Conservation (phyloP, 2,797 vertebrate genomes). For the Hydrolagus colliei region DNA sequence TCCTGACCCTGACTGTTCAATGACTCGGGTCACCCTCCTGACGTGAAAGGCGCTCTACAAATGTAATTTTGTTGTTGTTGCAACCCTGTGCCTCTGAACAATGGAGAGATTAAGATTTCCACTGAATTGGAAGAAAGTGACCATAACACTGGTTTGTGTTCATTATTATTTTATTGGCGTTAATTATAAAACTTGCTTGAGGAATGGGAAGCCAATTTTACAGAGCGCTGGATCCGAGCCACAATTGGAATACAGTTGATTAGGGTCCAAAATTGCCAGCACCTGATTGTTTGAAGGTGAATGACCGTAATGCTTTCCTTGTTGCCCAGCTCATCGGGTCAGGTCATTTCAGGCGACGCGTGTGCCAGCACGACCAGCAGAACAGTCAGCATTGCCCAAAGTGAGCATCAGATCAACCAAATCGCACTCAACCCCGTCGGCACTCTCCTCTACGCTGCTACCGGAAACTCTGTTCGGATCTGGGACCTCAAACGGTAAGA, state of each 20-base stretch:
- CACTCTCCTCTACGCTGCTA: constrained; percentile 76
- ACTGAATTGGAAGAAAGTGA: too few relatives aligned
- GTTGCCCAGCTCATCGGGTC: constrained; percentile 76
- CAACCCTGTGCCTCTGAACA: too few relatives aligned
- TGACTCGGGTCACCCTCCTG: too few relatives aligned
- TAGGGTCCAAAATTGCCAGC: background rate
- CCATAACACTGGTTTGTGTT: too few relatives aligned
- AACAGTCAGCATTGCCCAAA: constrained; percentile 75
- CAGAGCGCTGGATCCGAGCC: background rate
- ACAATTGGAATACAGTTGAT: background rate
- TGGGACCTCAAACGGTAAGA: constrained; percentile 90
- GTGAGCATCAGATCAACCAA: constrained; percentile 94
- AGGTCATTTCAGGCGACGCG: constrained; percentile 81
- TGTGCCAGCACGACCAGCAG: constrained; percentile 75
- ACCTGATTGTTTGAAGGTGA: background rate
- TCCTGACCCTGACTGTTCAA: too few relatives aligned
- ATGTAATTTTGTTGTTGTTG: too few relatives aligned
- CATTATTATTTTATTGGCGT: too few relatives aligned
- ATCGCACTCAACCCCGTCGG: constrained; percentile 82
- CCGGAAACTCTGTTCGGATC: constrained; percentile 81
- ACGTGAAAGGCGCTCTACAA: too few relatives aligned
- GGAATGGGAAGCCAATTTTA: background rate
- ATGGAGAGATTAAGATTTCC: too few relatives aligned
- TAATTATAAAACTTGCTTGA: background rate
- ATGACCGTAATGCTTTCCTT: background rate